Base-by-base conservation (phyloP, 2,888 invertebrate genomes). In the Chromoteleia sp. region DNA sequence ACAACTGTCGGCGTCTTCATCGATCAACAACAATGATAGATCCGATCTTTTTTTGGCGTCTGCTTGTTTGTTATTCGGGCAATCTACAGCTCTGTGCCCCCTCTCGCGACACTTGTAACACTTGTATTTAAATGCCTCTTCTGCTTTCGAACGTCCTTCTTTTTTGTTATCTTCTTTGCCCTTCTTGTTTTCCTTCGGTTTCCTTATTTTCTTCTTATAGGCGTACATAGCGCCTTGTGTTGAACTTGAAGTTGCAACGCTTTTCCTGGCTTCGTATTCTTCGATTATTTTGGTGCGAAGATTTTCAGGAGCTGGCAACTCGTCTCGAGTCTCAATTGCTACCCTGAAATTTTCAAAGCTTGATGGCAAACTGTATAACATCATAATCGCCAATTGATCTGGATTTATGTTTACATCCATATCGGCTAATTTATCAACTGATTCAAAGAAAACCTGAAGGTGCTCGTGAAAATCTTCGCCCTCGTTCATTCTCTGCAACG, bases 241-340 rank as follows among this genome's bases (percentile, higher is more conserved):
- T 12, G 56, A 15, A 6, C 6, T 65, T 12, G 29, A 50, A 12
- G 61, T 14, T 2, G 33, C 3, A 12, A 19, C 2, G 8, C 15
- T 1, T 8, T 17, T 21, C 33, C 33, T 25, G 1, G 50, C 52
- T 1, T 67, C 50, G n/a, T 25, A 5, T 14, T 67, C 67, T 15
- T 67, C 67, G 19, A 36, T 7, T 10, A 67, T 67, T 12, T 79
- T 78, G 15, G 39, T 50, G 2, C 52, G 36, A 2, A 79, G 41
- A 29, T 36, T 41, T 58, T 78, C 75, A 7, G 68, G 54, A 1
- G 29, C 36, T 19, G 79, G 79, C 6, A 78, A 39, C 8, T 56
- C 56, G 10, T 56, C 56, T 6, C 56, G 56, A 36, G n/a, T 56
- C 21, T 56, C 56, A 7, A 56, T 56, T 1, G 56, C 56, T 5